These are phyloP conservation scores for Ferdinandea cuprea DNA, from an alignment of 2,888 invertebrate species.

Conservation along the genomic window DNA sequence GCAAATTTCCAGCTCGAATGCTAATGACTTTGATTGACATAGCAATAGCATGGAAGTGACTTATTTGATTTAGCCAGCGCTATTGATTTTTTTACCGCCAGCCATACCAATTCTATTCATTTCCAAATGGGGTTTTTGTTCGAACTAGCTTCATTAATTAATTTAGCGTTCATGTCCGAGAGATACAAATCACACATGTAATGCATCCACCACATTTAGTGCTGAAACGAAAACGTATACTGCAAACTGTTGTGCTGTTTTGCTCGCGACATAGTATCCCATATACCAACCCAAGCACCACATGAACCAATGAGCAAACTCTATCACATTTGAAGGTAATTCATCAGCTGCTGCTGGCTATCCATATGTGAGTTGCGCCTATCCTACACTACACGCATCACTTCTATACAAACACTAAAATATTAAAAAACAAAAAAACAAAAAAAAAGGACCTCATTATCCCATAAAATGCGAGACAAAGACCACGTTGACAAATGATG, in stretches of 20 bases:
- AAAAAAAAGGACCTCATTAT: conserved; percentile 70
- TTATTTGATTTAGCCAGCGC: conserved; percentile 30
- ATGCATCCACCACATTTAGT: conserved; percentile 20
- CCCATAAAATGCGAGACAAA: conserved; percentile 71
- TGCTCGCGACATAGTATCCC: background rate
- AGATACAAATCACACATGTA: conserved; percentile 32
- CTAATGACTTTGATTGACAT: conserved; percentile 59
- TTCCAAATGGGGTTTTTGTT: no score
- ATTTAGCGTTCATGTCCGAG: conserved; percentile 16
- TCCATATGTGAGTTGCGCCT: conserved; percentile 20
- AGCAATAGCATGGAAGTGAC: conserved; percentile 17
- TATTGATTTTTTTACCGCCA: no score
- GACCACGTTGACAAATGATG: conserved; percentile 72
- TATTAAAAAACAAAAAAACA: no score
- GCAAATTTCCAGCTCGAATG: conserved; percentile 39
- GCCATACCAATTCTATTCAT: no score
- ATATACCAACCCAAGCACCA: background rate
- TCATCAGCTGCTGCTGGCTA: conserved; percentile 36
- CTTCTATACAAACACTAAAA: conserved; percentile 8
- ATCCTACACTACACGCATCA: conserved; percentile 47
- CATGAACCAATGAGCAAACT: conserved; percentile 10
- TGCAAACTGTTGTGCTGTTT: background rate
- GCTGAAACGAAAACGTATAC: background rate
- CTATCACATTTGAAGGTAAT: conserved; percentile 45
- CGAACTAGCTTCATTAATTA: background rate